Conservation (phyloP, 1,140 invertebrate species). For the Cherax quadricarinatus region DNA sequence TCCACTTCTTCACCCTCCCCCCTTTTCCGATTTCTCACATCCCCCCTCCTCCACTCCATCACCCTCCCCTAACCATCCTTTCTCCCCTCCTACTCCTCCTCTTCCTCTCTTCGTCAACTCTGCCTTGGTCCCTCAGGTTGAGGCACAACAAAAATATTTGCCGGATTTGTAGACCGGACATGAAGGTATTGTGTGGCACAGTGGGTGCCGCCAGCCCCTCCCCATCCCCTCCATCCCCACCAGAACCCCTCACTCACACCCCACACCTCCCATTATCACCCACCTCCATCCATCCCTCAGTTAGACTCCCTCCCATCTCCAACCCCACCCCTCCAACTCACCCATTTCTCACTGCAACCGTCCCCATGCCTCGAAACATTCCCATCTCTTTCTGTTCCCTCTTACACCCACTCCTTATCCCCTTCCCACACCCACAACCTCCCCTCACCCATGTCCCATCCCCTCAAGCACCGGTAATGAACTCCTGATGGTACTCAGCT, state of each 20-base stretch:
- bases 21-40: not conserved
- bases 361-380: too few relatives aligned
- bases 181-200: slow-evolving; percentile 5
- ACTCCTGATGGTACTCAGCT: not conserved
- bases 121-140: slow-evolving; percentile 25
- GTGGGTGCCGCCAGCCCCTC: not conserved
- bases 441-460: not conserved
- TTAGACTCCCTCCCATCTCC: too few relatives aligned
- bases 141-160: slow-evolving; percentile 21
- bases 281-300: too few relatives aligned
- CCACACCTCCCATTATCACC: too few relatives aligned
- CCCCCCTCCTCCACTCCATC: not conserved
- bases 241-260: too few relatives aligned
- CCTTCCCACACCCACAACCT: too few relatives aligned
- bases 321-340: too few relatives aligned
- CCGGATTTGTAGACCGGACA: slow-evolving; percentile 32
- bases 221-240: not conserved
- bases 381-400: too few relatives aligned
- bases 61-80: not conserved
- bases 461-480: not conserved
- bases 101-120: not conserved
- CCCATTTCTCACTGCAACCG: too few relatives aligned
- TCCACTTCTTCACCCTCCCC: too few relatives aligned
- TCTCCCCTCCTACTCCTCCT: not conserved
- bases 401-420: too few relatives aligned